phyloP scores from a whole-genome alignment of 2,888 invertebrate genomes.

The Adelognathus sp. region DNA sequence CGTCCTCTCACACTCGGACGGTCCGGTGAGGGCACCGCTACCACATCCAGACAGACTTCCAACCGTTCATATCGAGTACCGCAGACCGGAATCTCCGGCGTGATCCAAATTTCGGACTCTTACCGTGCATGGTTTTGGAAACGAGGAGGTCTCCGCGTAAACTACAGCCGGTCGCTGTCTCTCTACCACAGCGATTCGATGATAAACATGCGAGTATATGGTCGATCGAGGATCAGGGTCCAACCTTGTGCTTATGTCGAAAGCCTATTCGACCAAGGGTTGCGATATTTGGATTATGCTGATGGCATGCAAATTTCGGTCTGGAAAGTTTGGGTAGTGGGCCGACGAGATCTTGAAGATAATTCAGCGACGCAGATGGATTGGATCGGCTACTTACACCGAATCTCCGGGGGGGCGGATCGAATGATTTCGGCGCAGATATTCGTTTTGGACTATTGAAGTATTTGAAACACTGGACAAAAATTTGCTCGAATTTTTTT shows the following conservation, averaged over 20 bases:
- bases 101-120: conserved; percentile 39
- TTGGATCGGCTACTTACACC: neutral
- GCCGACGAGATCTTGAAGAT: neutral
- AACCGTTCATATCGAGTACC: conserved; percentile 45
- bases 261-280: too few species aligned
- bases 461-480: too few species aligned
- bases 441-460: too few species aligned
- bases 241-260: neutral
- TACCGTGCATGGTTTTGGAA: neutral
- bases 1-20: conserved; percentile 2
- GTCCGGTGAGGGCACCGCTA: neutral
- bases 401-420: too few species aligned
- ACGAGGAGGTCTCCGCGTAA: neutral
- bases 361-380: neutral
- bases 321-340: neutral
- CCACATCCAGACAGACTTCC: neutral
- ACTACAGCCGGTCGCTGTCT: too few species aligned
- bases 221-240: too few species aligned
- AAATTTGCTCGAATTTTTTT: too few species aligned
- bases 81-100: conserved; percentile 36
- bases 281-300: neutral
- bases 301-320: neutral
- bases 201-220: too few species aligned
- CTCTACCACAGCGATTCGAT: too few species aligned
- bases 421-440: too few species aligned